These are phyloP conservation scores for Rhynchonycteris naso DNA, from an alignment of 2,797 vertebrate species.

Conservation along the genomic window DNA sequence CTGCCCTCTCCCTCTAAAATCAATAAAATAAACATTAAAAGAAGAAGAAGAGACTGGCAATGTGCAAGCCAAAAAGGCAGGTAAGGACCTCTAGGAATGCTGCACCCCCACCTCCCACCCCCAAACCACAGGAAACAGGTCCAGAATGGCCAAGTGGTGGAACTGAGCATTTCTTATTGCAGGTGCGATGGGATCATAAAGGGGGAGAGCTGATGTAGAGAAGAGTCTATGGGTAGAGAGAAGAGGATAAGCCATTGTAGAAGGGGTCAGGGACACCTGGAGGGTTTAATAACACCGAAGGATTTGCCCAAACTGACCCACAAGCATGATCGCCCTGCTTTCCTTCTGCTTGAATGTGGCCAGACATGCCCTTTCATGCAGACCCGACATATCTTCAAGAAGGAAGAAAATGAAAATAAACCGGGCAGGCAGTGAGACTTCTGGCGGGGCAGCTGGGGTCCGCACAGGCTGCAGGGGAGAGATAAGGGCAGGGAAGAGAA, in stretches of 20 bases:
- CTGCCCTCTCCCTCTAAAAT: no score
- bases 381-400: conserved; percentile 44
- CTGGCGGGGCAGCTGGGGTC: conserved; percentile 66
- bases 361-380: neutral
- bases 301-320: neutral
- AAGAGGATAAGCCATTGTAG: neutral
- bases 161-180: neutral
- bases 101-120: fast-evolving
- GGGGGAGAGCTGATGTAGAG: neutral
- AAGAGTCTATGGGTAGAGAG: neutral
- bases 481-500: conserved; percentile 73
- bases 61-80: neutral
- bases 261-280: neutral
- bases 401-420: conserved; percentile 62
- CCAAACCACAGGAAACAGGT: neutral
- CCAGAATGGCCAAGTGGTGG: neutral
- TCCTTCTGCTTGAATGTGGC: neutral
- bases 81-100: neutral
- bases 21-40: no score
- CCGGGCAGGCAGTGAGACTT: conserved; percentile 41
- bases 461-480: conserved; percentile 67
- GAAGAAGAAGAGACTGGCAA: neutral
- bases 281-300: neutral
- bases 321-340: neutral
- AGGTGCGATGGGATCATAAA: neutral